A percentile compares a stretch with the other conserved stretches of the same genome.
phyloP scores from a whole-genome alignment of 2,888 invertebrate species.

The Chloroclystis v-ata region DNA sequence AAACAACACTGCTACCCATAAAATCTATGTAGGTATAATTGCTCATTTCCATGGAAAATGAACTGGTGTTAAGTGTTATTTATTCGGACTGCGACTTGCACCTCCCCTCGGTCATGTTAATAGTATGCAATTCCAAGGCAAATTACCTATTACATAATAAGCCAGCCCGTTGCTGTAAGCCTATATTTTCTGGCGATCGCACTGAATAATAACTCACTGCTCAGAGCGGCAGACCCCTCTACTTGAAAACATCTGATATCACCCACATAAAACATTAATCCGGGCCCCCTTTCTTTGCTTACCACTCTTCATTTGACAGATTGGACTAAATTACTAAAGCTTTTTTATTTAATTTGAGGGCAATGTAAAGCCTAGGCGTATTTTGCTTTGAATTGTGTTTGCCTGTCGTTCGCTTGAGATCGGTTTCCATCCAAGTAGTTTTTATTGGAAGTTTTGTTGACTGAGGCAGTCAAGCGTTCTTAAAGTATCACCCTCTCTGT shows the following conservation, averaged over 20 bases:
- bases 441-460: slow-evolving; percentile 71
- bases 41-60: slow-evolving; percentile 4
- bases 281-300: slow-evolving; percentile 69
- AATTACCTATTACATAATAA: slow-evolving; percentile 18
- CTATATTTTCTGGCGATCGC: slow-evolving; percentile 15
- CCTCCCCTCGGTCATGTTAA: slow-evolving; percentile 7
- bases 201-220: slow-evolving; percentile 31
- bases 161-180: slow-evolving; percentile 8
- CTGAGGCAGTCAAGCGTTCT: slow-evolving; percentile 52
- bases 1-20: not conserved
- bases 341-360: slow-evolving; percentile 75
- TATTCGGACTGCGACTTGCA: slow-evolving; percentile 7
- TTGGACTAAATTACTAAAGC: slow-evolving; percentile 71
- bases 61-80: slow-evolving; percentile 7
- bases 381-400: slow-evolving; percentile 54
- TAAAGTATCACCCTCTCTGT: slow-evolving; percentile 48
- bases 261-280: slow-evolving; percentile 64
- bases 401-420: slow-evolving; percentile 47
- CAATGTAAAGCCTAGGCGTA: slow-evolving; percentile 56
- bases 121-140: slow-evolving; percentile 15
- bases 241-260: slow-evolving; percentile 54
- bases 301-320: slow-evolving; percentile 78
- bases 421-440: slow-evolving; percentile 64
- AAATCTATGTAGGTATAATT: not conserved
- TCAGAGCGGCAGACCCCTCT: slow-evolving; percentile 35